phyloP scores from a whole-genome alignment of 2,113 vertebrate genomes.

The Hystrix cristata region DNA sequence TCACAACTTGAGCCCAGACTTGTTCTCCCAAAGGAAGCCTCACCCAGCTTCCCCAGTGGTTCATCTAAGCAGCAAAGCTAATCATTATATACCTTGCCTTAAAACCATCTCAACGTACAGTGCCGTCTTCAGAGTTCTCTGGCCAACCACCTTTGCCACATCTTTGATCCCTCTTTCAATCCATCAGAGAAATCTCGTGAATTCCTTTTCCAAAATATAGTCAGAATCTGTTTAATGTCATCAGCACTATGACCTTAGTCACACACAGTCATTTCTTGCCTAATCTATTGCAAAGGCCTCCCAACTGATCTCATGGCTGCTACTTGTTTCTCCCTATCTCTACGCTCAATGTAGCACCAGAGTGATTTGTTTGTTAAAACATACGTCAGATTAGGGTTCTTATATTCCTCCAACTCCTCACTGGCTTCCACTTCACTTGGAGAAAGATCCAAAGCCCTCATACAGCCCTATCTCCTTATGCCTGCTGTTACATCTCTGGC shows the following conservation, averaged over 20 bases:
- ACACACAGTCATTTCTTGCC: neutral
- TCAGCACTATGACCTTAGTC: neutral
- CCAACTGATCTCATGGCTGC: neutral
- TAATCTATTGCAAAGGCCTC: neutral
- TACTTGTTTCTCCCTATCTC: neutral
- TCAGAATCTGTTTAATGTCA: slow-evolving; percentile 15
- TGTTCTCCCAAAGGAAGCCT: neutral
- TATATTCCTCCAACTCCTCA: neutral
- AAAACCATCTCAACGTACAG: neutral
- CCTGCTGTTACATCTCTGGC: neutral
- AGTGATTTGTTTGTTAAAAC: neutral
- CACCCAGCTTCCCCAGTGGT: neutral
- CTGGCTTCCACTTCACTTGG: neutral
- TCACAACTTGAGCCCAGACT: neutral
- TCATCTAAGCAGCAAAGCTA: neutral
- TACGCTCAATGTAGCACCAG: neutral
- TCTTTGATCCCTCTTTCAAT: neutral
- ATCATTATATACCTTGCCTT: neutral
- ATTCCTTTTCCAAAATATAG: neutral
- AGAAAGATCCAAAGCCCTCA: neutral
- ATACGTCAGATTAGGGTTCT: neutral
- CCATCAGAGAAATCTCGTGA: slow-evolving; percentile 3
- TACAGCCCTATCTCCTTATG: neutral
- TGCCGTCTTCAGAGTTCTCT: neutral
- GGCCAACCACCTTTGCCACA: neutral